phyloP scores from a whole-genome alignment of 2,888 invertebrate genomes.

The Pseudococcus jackbeardsleyi region DNA sequence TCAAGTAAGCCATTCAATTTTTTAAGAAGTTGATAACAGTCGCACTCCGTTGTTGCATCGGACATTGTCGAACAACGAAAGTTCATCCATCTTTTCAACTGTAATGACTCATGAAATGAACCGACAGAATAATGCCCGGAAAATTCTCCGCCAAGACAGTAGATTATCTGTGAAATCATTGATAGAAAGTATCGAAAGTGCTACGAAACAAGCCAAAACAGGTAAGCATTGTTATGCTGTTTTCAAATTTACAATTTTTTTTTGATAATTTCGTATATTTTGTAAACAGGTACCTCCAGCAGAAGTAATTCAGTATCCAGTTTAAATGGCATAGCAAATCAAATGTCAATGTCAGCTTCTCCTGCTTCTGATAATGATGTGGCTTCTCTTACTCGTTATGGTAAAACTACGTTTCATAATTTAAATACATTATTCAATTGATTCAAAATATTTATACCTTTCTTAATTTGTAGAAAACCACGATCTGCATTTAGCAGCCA shows the following conservation, averaged over 20 bases:
- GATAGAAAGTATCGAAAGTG: slow-evolving; percentile 92
- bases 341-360: slow-evolving; percentile 63
- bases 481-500: slow-evolving; percentile 48
- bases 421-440: neutral
- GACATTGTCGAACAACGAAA: slow-evolving; percentile 65
- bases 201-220: slow-evolving; percentile 80
- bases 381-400: slow-evolving; percentile 24
- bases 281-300: slow-evolving; percentile 71
- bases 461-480: slow-evolving; percentile 55
- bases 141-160: slow-evolving; percentile 77
- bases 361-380: slow-evolving; percentile 19
- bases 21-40: slow-evolving; percentile 53
- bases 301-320: slow-evolving; percentile 78
- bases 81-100: slow-evolving; percentile 65
- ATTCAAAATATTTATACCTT: neutral
- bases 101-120: slow-evolving; percentile 66
- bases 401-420: neutral
- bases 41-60: slow-evolving; percentile 63
- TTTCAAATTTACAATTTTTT: too few species aligned
- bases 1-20: neutral
- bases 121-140: slow-evolving; percentile 65
- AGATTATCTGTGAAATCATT: slow-evolving; percentile 90
- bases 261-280: neutral
- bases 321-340: slow-evolving; percentile 73
- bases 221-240: slow-evolving; percentile 70